Evolutionary conservation across 2,888 invertebrate species (phyloP).

Genomic region (Agrotis segetum): DNA sequence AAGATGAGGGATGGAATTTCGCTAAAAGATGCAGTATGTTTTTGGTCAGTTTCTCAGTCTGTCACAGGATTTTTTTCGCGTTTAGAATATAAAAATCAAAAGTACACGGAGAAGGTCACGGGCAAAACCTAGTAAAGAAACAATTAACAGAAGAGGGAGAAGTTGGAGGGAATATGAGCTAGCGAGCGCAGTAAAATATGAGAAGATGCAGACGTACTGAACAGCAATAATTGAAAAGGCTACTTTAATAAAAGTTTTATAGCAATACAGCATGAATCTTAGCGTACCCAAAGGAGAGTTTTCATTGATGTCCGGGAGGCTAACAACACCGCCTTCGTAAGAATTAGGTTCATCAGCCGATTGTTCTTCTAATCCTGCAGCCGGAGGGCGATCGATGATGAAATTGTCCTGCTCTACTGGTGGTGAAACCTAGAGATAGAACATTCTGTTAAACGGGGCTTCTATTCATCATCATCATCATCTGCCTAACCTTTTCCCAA

Average conservation of each 20-base stretch:
- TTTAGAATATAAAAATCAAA: neutral
- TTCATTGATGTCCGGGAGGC: conserved; percentile 55
- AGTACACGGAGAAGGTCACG: neutral
- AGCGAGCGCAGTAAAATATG: neutral
- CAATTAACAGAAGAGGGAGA: neutral
- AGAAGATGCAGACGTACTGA: neutral
- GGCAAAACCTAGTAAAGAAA: neutral
- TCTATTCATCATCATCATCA: no score
- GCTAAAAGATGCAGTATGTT: no score
- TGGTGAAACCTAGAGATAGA: conserved; percentile 34
- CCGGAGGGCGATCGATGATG: conserved; percentile 38
- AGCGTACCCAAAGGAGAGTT: conserved; percentile 53
- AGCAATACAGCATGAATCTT: neutral
- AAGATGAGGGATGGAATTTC: no score
- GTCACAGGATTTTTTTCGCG: neutral
- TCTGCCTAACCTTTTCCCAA: no score
- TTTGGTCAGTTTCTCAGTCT: neutral
- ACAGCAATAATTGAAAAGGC: neutral
- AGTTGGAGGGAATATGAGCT: neutral
- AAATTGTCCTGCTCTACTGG: conserved; percentile 43
- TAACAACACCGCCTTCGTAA: conserved; percentile 31
- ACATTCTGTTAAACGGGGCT: neutral
- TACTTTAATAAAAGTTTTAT: neutral
- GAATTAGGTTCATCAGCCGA: conserved; percentile 34
- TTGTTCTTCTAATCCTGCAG: conserved; percentile 39